These are phyloP conservation scores for Scomber scombrus DNA, from an alignment of 2,113 vertebrate species.

Conservation along the genomic window DNA sequence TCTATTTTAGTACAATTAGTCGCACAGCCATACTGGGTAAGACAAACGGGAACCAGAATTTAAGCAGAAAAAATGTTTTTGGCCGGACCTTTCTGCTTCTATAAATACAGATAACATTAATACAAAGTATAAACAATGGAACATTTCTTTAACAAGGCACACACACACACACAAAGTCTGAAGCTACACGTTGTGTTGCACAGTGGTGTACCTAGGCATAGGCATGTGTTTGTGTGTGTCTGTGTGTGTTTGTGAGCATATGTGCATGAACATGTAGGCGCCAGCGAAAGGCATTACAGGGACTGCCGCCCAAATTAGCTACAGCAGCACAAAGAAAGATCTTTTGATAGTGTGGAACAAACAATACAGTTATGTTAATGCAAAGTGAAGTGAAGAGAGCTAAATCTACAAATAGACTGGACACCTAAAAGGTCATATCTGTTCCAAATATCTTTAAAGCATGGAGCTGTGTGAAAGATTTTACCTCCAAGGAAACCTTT, in stretches of 20 bases:
- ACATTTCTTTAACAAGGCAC: conserved; percentile 15
- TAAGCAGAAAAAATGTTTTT: conserved; percentile 20
- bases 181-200: not conserved
- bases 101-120: conserved; percentile 43
- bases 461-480: not conserved
- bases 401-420: not conserved
- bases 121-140: conserved; percentile 39
- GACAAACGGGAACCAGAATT: conserved; percentile 11
- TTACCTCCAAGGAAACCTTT: not conserved
- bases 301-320: conserved; percentile 25
- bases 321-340: conserved; percentile 21
- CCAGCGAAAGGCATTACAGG: conserved; percentile 35
- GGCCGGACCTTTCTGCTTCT: conserved; percentile 9
- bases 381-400: not conserved
- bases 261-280: conserved; percentile 5
- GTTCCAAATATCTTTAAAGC: not conserved
- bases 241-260: conserved; percentile 1
- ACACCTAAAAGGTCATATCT: not conserved
- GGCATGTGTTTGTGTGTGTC: conserved; percentile 21
- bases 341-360: conserved; percentile 14
- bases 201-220: not conserved
- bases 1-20: not conserved
- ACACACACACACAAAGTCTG: not conserved
- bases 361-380: not conserved
- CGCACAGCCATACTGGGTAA: not conserved